These are phyloP conservation scores for Drosophila algonquin DNA, from an alignment of 2,888 invertebrate genomes.

Conservation along the genomic window DNA sequence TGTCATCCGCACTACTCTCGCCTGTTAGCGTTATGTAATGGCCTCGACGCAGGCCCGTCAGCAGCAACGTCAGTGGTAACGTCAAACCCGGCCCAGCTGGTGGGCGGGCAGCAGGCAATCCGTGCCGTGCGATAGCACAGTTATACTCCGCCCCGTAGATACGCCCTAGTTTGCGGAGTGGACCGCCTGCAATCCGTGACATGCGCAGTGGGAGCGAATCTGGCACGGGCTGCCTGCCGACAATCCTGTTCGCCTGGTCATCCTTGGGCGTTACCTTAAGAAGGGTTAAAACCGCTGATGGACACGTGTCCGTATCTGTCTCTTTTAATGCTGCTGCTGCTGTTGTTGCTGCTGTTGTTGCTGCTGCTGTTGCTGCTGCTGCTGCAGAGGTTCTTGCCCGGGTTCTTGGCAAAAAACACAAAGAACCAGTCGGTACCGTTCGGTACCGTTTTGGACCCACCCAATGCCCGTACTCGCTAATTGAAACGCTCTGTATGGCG, in stretches of 20 bases:
- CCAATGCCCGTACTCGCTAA: constrained; percentile 64
- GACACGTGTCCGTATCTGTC: constrained; percentile 84
- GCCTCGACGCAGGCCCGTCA: constrained; percentile 25
- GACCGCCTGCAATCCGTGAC: constrained; percentile 19
- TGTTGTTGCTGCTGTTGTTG: constrained; percentile 40
- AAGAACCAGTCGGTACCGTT: constrained; percentile 64
- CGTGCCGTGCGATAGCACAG: constrained; percentile 5
- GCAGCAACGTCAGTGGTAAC: constrained; percentile 50
- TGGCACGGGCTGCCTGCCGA: constrained; percentile 4
- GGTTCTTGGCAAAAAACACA: constrained; percentile 65
- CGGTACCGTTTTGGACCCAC: constrained; percentile 51
- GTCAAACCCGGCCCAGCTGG: constrained; percentile 54
- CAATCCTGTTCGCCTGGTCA: constrained; percentile 79
- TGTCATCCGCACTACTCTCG: constrained; percentile 51
- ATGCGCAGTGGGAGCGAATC: constrained; percentile 55
- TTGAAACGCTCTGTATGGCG: constrained; percentile 37
- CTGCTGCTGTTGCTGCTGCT: constrained; percentile 28
- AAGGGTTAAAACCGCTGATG: constrained; percentile 84
- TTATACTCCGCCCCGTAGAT: constrained; percentile 71
- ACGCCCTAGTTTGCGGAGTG: constrained; percentile 49
- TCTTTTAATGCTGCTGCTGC: constrained; percentile 63
- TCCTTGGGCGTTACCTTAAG: constrained; percentile 85
- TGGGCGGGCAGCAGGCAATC: constrained; percentile 47
- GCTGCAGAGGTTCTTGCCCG: constrained; percentile 44
- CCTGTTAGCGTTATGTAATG: constrained; percentile 62